phyloP scores from a whole-genome alignment of 2,888 invertebrate species.

The Barypeithes pellucidus region DNA sequence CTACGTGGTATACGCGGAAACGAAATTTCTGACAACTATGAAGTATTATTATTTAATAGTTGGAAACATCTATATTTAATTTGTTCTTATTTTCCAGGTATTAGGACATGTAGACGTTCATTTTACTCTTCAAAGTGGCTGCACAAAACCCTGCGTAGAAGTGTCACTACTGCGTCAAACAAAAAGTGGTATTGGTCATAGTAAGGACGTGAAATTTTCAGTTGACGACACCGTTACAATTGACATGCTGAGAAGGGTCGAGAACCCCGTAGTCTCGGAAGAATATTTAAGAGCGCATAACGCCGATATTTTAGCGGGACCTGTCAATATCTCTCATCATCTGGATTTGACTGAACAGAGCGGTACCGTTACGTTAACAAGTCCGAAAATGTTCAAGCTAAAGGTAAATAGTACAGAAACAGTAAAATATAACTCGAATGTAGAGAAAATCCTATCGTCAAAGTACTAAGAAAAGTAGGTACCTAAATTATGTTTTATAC shows the following conservation, averaged over 20 bases:
- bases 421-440: background rate
- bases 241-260: slow-evolving; percentile 69
- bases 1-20: too few species aligned
- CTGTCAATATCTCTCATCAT: slow-evolving; percentile 85
- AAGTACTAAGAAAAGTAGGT: too few species aligned
- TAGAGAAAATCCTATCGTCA: too few species aligned
- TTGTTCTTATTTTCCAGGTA: slow-evolving; percentile 30
- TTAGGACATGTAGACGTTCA: slow-evolving; percentile 93
- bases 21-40: too few species aligned
- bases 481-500: too few species aligned
- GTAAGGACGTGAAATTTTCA: slow-evolving; percentile 68
- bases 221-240: slow-evolving; percentile 74
- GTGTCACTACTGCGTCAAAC: slow-evolving; percentile 77
- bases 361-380: slow-evolving; percentile 89
- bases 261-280: slow-evolving; percentile 85
- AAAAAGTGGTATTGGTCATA: slow-evolving; percentile 78
- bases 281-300: slow-evolving; percentile 91
- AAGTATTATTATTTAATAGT: too few species aligned
- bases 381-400: slow-evolving; percentile 86
- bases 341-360: slow-evolving; percentile 89
- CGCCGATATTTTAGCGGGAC: slow-evolving; percentile 93
- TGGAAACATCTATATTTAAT: too few species aligned
- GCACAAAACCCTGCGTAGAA: slow-evolving; percentile 83
- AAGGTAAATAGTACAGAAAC: slow-evolving; percentile 71
- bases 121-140: slow-evolving; percentile 86